phyloP scores from a whole-genome alignment of 2,113 vertebrate genomes.

The Notothenia coriiceps region DNA sequence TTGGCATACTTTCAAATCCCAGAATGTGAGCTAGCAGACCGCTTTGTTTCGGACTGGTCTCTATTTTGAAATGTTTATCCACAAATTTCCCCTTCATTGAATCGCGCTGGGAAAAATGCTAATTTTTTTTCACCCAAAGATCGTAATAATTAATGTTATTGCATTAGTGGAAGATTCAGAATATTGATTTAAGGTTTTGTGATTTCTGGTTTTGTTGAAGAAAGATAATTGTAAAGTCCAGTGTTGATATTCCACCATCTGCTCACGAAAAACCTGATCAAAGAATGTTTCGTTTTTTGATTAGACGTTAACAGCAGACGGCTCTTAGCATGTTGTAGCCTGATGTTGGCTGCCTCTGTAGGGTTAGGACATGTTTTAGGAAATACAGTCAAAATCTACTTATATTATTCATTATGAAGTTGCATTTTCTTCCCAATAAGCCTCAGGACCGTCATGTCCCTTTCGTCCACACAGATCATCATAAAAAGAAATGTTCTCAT shows the following conservation, averaged over 20 bases:
- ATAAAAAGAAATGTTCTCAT: neutral
- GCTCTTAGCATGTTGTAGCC: slow-evolving; percentile 17
- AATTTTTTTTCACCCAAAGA: neutral
- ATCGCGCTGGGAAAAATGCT: neutral
- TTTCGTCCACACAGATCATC: neutral
- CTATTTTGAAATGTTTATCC: too few species aligned
- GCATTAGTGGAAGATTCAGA: slow-evolving; percentile 20
- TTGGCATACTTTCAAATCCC: too few species aligned
- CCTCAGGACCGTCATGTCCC: neutral
- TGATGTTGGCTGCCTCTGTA: too few species aligned
- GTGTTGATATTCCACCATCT: slow-evolving; percentile 16
- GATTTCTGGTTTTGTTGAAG: slow-evolving; percentile 3
- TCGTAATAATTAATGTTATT: neutral
- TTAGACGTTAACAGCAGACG: too few species aligned
- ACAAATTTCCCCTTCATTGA: too few species aligned
- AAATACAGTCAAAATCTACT: slow-evolving; percentile 7
- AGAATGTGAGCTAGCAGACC: too few species aligned
- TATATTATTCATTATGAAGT: neutral
- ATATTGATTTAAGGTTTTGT: neutral
- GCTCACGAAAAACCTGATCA: too few species aligned
- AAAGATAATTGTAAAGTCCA: slow-evolving; percentile 11
- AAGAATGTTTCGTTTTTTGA: too few species aligned
- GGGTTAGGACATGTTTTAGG: too few species aligned
- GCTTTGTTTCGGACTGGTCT: too few species aligned
- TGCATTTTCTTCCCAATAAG: neutral